Base-by-base conservation (phyloP, 2,888 invertebrate species). In the Amiota minor region DNA sequence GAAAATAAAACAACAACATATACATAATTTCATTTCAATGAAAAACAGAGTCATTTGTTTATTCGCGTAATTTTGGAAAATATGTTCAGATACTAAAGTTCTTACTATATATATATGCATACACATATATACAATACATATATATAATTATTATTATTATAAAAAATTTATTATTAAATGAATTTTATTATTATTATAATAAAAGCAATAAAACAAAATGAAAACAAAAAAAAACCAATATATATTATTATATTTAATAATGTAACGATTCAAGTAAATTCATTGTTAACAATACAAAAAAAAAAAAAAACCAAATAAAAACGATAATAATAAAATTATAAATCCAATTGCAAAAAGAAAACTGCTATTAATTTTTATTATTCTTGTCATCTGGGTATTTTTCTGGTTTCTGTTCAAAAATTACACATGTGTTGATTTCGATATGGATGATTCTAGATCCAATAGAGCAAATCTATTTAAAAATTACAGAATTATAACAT, bases 221-320 rank as follows among this genome's bases (percentile, higher is more conserved):
- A 4, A 35, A 4, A 35, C n/a, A n/a, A n/a, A n/a, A n/a, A n/a
- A n/a, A n/a, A n/a, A n/a, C n/a, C n/a, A 4, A 35, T 6, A 35
- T 35, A 35, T 35, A 35, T 35, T 35, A 35, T 35, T 35, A 35
- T 35, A 35, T 35, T 35, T 49, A 65, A n/a, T 49, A 65, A 65
- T 65, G 49, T 14, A 16, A 35, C 23, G 14, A 35, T 46, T 35
- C 45, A 59, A 59, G 18, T 62, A 73, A 72, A 74, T 75, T 73
- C 73, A 75, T 71, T 71, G 62, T 74, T 73, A 72, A 47, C 55
- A 9, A 35, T 45, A 56, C 55, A 9, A 35, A 20, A 56, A 72
- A 20, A 64, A 50, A 68, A 47, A 49, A 47, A 23, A 68, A 68
- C 49, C 59, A 47, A 23, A 3, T 59, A 59, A 62, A 35, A 35